Conservation (phyloP, 2,888 invertebrate species). For the Morpho achilles region DNA sequence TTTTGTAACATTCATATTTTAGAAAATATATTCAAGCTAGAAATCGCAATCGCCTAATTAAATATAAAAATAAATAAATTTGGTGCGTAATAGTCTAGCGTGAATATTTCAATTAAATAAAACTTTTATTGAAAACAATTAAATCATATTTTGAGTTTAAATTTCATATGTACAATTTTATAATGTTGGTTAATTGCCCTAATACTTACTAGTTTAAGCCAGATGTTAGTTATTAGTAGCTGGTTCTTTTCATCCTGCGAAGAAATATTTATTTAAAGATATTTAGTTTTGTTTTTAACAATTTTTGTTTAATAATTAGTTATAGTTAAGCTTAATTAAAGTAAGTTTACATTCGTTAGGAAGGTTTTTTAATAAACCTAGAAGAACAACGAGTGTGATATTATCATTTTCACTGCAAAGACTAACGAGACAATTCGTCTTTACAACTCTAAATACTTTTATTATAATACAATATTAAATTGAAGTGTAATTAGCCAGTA, state of each 20-base stretch:
- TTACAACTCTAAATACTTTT: too few species aligned
- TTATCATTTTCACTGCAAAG: too few species aligned
- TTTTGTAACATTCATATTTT: too few species aligned
- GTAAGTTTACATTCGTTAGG: slow-evolving; percentile 6
- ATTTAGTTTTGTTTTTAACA: slow-evolving; percentile 9
- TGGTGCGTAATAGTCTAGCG: background rate
- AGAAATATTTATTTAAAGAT: slow-evolving; percentile 37
- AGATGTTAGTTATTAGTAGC: slow-evolving; percentile 96
- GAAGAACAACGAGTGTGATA: background rate
- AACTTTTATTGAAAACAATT: background rate
- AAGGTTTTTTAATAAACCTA: slow-evolving; percentile 9
- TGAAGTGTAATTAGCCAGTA: too few species aligned
- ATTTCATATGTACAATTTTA: slow-evolving; percentile 7
- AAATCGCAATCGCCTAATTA: too few species aligned
- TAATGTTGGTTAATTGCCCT: slow-evolving; percentile 8
- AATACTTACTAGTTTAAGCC: slow-evolving; percentile 95
- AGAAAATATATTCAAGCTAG: too few species aligned
- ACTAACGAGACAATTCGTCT: too few species aligned
- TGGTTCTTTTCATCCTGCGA: slow-evolving; percentile 98
- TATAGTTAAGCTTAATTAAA: slow-evolving; percentile 9
- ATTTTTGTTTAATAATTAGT: slow-evolving; percentile 7
- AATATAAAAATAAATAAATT: too few species aligned
- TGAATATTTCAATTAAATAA: background rate
- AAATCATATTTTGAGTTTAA: background rate
- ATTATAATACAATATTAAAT: too few species aligned